These are phyloP conservation scores for Heliconius ethilla DNA, from an alignment of 2,888 invertebrate genomes.

Conservation along the genomic window DNA sequence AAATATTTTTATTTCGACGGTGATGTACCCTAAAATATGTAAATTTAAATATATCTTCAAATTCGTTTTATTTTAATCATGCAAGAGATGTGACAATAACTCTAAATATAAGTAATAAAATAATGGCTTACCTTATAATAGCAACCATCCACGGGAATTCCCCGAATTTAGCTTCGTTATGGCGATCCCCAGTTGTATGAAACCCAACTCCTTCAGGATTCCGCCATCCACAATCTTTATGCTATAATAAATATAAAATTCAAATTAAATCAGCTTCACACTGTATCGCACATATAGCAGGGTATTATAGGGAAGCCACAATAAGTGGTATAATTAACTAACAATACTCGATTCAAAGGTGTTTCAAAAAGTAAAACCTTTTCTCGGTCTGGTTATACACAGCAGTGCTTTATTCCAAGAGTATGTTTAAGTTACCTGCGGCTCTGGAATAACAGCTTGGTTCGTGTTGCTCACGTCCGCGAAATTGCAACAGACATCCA, in stretches of 20 bases:
- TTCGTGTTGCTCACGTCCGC: conserved; percentile 54
- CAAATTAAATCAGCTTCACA: too few relatives aligned
- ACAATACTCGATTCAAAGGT: too few relatives aligned
- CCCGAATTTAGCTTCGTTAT: conserved; percentile 84
- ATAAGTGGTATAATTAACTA: too few relatives aligned
- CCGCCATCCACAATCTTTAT: conserved; percentile 75
- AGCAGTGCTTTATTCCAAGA: not conserved
- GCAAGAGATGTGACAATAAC: not conserved
- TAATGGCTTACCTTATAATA: conserved; percentile 53
- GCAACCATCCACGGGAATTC: conserved; percentile 92
- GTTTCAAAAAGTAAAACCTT: not conserved
- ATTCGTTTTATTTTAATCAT: not conserved
- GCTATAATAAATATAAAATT: conserved; percentile 30
- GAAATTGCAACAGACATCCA: conserved; percentile 67
- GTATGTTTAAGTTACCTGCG: conserved; percentile 44
- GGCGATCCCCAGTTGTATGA: conserved; percentile 82
- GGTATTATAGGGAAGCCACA: too few relatives aligned
- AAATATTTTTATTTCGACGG: too few relatives aligned
- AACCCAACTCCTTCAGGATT: conserved; percentile 85
- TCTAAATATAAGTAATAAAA: not conserved
- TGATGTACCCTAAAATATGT: too few relatives aligned
- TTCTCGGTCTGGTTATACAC: not conserved
- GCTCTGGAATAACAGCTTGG: conserved; percentile 61
- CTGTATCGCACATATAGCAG: too few relatives aligned
- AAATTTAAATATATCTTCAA: too few relatives aligned